Base-by-base conservation (phyloP, 2,113 vertebrate species). In the Gallinago undulata region DNA sequence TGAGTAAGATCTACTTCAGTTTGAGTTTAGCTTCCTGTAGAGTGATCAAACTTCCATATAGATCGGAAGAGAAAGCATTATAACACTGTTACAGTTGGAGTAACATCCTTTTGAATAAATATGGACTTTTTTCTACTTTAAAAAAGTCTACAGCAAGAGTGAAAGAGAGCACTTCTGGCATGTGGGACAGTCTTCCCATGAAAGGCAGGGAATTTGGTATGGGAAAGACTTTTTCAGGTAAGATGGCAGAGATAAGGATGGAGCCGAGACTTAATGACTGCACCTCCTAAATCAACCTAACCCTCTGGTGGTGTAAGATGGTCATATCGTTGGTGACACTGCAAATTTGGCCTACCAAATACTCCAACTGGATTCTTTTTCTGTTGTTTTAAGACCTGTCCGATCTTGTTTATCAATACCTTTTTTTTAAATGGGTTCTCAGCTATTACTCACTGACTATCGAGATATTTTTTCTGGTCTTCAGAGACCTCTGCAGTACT, bases 231-330 rank as follows among this genome's bases (percentile, higher is more conserved):
- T 75, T 82, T 68, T 6, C 24, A 35, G 23, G 10, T 63, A 21
- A 47, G 57, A 43, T 67, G 33, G 41, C 37, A 87, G 30, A 57
- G 13, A 7, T 33, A 7, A 48, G 13, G 19, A 16, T 30, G 18
- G 19, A 75, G 6, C 33, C 64, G 47, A 78, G 14, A n/a, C n/a
- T 50, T 73, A 66, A 33, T 14, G n/a, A 5, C 25, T 89, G 25
- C 15, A 18, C 4, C 6, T 63, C 2, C 64, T n/a, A 22, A 1
- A 3, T 47, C 18, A 78, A 0, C 7, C 22, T 33, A 8, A 43
- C 2, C 63, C 30, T 39, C 15, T 75, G 66, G 15, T 74, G 47
- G 13, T 67, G 41, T 77, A 21, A 55, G 84, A 74, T n/a, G n/a
- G 4, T 70, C 19, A 1, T 25, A 31, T 27, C 17, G 33, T 2